phyloP scores from a whole-genome alignment of 37 sponge, comb jelly and placozoan species.

The Aplysina aerophoba region DNA sequence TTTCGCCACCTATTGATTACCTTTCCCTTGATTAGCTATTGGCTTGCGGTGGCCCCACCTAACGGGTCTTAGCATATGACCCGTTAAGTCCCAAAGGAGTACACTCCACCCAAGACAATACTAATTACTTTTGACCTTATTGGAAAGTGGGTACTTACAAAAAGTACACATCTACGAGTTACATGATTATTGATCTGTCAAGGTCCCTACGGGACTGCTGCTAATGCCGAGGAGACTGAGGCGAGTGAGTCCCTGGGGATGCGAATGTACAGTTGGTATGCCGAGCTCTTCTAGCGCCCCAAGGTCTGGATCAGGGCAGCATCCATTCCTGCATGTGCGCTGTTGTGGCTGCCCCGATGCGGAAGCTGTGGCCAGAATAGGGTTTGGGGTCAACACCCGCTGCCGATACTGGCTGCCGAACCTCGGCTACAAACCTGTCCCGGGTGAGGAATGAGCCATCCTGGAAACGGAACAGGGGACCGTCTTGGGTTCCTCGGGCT shows the following conservation, averaged over 20 bases:
- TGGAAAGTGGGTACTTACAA: too few species aligned
- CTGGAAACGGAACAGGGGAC: slow-evolving; percentile 31
- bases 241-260: background rate
- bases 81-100: too few species aligned
- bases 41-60: too few species aligned
- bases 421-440: slow-evolving; percentile 21
- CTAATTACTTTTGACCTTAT: too few species aligned
- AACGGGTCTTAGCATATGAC: too few species aligned
- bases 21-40: too few species aligned
- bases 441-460: slow-evolving; percentile 43
- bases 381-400: slow-evolving; percentile 22
- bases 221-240: background rate
- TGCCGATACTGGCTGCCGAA: background rate
- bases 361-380: slow-evolving; percentile 54
- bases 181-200: too few species aligned
- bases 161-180: too few species aligned
- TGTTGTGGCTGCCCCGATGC: slow-evolving; percentile 53
- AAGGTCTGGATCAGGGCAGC: background rate
- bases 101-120: too few species aligned
- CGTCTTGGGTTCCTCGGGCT: slow-evolving; percentile 10
- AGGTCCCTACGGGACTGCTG: too few species aligned
- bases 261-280: slow-evolving; percentile 7
- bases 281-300: slow-evolving; percentile 22
- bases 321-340: slow-evolving; percentile 25
- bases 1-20: too few species aligned